Evolutionary conservation across 2,888 invertebrate genomes (phyloP).

Genomic region (Oeneis ivallda): DNA sequence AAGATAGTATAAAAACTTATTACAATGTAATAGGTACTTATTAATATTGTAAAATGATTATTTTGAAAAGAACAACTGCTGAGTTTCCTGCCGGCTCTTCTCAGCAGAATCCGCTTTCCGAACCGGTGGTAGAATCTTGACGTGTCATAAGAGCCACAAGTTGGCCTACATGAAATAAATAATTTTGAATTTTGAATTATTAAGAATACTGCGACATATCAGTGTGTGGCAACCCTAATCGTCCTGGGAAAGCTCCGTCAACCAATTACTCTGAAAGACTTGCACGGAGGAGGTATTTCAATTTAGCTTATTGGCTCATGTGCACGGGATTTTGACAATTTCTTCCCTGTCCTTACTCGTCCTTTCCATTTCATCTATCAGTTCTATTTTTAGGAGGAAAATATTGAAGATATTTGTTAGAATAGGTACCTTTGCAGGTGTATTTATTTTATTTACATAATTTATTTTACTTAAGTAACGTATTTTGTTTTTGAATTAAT

Average conservation of each 20-base stretch:
- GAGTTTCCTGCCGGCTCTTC: no score
- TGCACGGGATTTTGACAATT: conserved; percentile 74
- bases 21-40: no score
- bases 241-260: conserved; percentile 59
- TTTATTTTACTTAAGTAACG: no score
- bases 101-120: no score
- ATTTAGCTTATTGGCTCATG: conserved; percentile 78
- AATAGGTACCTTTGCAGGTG: conserved; percentile 9
- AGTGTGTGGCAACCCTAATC: conserved; percentile 51
- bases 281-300: conserved; percentile 71
- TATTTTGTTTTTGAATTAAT: no score
- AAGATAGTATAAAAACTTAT: no score
- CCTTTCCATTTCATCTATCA: conserved; percentile 68
- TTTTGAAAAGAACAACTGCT: no score
- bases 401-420: conserved; percentile 42
- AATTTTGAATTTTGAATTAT: no score
- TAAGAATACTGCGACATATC: not conserved
- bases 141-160: no score
- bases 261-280: conserved; percentile 78
- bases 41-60: no score
- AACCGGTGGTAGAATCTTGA: no score
- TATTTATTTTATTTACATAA: not conserved
- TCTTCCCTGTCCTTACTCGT: conserved; percentile 66
- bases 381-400: conserved; percentile 51
- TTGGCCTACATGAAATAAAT: no score